A percentile compares a stretch with the other conserved stretches of the same genome.
Evolutionary conservation across 2,797 vertebrate species (phyloP).

Genomic region (Malurus splendens): DNA sequence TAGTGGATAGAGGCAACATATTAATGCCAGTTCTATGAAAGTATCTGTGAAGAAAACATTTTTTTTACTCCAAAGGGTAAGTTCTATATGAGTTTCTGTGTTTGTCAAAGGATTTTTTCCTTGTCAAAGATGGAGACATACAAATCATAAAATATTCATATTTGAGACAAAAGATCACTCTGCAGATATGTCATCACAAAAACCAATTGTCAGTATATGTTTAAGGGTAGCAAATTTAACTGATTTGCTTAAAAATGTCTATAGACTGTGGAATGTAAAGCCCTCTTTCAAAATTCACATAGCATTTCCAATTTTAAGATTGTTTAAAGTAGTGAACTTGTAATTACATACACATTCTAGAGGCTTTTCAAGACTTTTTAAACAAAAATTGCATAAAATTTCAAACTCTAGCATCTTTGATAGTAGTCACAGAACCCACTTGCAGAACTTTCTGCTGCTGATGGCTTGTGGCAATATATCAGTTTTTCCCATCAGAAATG

Average conservation of each 20-base stretch:
- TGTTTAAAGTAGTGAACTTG: background rate
- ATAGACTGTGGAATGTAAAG: background rate
- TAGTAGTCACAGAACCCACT: background rate
- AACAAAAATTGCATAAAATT: background rate
- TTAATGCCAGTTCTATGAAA: conserved; percentile 13
- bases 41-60: background rate
- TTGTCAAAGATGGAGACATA: background rate
- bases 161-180: background rate
- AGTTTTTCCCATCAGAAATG: conserved; percentile 1
- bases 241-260: background rate
- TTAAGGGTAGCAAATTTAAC: background rate
- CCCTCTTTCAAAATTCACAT: background rate
- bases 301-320: background rate
- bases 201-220: background rate
- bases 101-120: background rate
- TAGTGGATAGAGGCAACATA: conserved; percentile 15
- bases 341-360: background rate
- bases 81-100: background rate
- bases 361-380: background rate
- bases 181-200: background rate
- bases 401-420: background rate
- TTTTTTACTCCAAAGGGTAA: background rate
- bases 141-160: background rate
- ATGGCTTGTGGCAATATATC: background rate
- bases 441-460: background rate